A percentile compares a stretch with the other conserved stretches of the same genome.
Conservation (phyloP, 2,797 vertebrate species). For the Cyprinella venusta region DNA sequence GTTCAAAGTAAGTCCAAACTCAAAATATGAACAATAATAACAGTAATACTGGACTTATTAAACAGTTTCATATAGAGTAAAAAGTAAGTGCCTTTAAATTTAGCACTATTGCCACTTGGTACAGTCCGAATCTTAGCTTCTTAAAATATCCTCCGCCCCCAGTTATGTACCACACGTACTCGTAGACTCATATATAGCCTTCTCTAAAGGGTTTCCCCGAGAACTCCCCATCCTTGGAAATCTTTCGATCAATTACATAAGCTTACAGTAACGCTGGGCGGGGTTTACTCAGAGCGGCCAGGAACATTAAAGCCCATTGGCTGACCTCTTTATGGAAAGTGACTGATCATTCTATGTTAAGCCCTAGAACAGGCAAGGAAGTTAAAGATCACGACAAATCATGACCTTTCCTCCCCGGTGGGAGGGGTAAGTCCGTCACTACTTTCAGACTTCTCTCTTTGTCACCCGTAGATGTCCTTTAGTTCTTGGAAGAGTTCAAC, state of each 20-base stretch:
- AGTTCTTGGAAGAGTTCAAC: conserved; percentile 65
- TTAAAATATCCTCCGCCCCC: not conserved
- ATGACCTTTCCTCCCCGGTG: not conserved
- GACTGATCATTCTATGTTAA: conserved; percentile 7
- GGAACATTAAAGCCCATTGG: conserved; percentile 21
- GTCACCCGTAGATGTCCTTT: conserved; percentile 36
- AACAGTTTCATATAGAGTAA: not conserved
- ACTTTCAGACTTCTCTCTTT: not conserved
- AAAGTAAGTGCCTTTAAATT: not conserved
- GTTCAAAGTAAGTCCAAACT: not conserved
- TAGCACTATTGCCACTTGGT: not conserved
- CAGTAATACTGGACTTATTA: not conserved
- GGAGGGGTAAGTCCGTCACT: not conserved
- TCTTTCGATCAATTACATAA: not conserved
- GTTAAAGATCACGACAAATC: not conserved
- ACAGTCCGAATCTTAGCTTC: not conserved
- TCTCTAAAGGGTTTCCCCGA: not conserved
- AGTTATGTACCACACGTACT: not conserved
- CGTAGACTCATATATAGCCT: not conserved
- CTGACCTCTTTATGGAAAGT: conserved; percentile 21
- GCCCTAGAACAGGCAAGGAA: conserved; percentile 5
- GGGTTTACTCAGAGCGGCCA: not conserved
- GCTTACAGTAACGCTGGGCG: not conserved
- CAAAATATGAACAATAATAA: not conserved
- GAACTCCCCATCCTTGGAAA: not conserved